Evolutionary conservation across 2,113 vertebrate genomes (phyloP).

Genomic region (Phylloscopus whistleri): DNA sequence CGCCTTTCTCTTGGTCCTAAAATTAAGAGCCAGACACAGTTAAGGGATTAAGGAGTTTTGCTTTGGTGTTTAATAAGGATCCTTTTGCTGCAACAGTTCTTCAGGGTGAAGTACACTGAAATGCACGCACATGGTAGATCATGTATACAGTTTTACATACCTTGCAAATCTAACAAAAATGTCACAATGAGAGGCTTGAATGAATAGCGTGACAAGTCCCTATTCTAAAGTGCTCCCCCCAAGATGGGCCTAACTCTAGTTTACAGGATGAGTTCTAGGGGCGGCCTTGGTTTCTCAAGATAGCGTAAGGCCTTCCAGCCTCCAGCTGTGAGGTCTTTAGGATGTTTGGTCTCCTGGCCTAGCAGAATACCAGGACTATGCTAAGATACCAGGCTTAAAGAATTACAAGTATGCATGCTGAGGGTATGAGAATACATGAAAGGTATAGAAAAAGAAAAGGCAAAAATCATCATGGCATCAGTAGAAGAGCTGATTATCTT

Average conservation of each 20-base stretch:
- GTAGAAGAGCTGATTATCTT: neutral
- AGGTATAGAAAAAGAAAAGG: neutral
- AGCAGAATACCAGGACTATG: neutral
- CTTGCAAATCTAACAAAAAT: neutral
- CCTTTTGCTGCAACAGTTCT: neutral
- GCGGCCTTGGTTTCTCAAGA: neutral
- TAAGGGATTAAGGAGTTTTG: neutral
- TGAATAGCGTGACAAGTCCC: too few species aligned
- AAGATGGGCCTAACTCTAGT: rapidly evolving
- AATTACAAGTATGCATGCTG: neutral
- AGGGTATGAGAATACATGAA: neutral
- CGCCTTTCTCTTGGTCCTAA: neutral
- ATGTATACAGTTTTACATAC: neutral
- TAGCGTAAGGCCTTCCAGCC: too few species aligned
- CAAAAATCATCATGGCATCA: neutral
- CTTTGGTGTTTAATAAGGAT: neutral
- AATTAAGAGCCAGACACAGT: neutral
- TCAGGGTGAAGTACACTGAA: rapidly evolving
- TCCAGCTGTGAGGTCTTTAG: neutral
- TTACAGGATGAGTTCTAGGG: neutral
- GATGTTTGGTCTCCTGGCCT: neutral
- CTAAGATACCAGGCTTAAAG: neutral
- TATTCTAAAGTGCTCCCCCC: neutral
- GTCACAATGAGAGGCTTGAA: neutral
- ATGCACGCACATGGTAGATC: rapidly evolving